Base-by-base conservation (phyloP, 2,888 invertebrate genomes). In the Chymomyza procnemis region DNA sequence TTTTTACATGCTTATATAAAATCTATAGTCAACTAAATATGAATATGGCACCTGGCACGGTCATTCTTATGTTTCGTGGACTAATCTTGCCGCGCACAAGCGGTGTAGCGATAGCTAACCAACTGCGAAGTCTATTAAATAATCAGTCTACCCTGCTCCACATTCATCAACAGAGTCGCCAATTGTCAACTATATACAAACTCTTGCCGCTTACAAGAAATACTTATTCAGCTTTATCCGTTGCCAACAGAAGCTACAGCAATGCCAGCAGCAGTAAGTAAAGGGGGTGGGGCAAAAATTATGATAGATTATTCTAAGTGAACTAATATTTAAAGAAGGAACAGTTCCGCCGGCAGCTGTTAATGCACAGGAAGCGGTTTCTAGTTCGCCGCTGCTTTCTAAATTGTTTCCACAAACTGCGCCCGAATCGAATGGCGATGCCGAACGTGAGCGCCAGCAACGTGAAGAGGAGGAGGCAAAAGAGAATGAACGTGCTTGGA, bases 401-500 rank as follows among this genome's bases (percentile, higher is more conserved):
- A 91, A 93, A 68, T 91, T 94, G 67, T 93, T 93, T 79, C 93
- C 93, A 26, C 93, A 93, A 80, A 91, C 91, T 1, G 90, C 92
- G 0, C 83, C 91, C 2, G 91, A 91, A 41, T 91, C 92, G 61
- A 90, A 92, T 52, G 92, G 92, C 71, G 91, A 91, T 60, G 91
- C 92, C 41, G 91, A 92, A 55, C 91, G 92, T 69, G 92, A 92
- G 73, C 91, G 93, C 22, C 92, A 93, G 75, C 92, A 92, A 57
- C 93, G 93, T 71, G 93, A 93, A 64, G 93, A 93, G 71, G 93
- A 93, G 70, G 93, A 93, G 62, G 90, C 91, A 21, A 92, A 94
- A 80, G 93, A 94, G 82, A 93, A 94, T 86, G 94, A 95, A 79
- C 94, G 93, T 62, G 94, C 95, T 77, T 94, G 94, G 93, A 93